phyloP scores from a whole-genome alignment of 2,797 vertebrate species.

The Phoeniculus purpureus region DNA sequence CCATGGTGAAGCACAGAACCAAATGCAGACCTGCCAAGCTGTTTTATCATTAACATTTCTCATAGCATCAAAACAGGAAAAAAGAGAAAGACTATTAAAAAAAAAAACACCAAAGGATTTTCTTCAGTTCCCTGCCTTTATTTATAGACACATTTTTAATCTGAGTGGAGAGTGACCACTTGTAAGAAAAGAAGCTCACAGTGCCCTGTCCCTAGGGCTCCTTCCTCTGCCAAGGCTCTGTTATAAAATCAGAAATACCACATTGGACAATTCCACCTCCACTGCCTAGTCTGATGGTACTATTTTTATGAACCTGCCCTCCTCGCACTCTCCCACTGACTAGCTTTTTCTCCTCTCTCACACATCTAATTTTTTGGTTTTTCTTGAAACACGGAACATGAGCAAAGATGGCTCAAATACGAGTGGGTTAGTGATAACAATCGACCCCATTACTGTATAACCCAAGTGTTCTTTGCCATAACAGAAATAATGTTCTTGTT shows the following conservation, averaged over 20 bases:
- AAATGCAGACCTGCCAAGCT: neutral
- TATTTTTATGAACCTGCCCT: neutral
- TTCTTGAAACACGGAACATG: slow-evolving; percentile 5
- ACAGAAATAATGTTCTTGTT: neutral
- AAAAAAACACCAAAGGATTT: neutral
- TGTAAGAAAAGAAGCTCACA: neutral
- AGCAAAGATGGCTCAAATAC: neutral
- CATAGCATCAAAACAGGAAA: neutral
- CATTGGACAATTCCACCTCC: neutral
- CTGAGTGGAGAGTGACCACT: neutral
- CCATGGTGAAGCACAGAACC: neutral
- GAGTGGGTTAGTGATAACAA: neutral
- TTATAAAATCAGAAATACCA: neutral
- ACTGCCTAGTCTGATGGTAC: neutral
- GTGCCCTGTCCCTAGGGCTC: neutral
- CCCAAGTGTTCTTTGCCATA: neutral
- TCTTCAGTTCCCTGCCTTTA: neutral
- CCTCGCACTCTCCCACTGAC: neutral
- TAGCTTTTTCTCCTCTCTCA: neutral
- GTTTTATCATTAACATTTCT: neutral
- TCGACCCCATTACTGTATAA: neutral
- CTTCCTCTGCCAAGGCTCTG: neutral
- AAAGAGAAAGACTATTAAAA: neutral
- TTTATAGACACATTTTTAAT: neutral
- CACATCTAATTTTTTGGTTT: neutral